These are phyloP conservation scores for Aphidius gifuensis DNA, from an alignment of 1,140 invertebrate genomes.

Conservation along the genomic window DNA sequence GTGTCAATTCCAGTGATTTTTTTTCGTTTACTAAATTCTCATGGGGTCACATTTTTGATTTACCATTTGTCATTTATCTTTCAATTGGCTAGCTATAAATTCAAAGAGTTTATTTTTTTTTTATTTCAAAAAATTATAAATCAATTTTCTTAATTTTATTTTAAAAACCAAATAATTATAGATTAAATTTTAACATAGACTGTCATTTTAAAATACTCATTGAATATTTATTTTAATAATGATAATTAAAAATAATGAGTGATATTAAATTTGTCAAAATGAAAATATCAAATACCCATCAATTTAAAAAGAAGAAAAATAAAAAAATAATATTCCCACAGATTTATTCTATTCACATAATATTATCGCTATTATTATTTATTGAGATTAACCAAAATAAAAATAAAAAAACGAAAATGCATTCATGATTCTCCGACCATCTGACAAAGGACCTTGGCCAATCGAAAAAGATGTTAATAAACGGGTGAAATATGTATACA, in stretches of 20 bases:
- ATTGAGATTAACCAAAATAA: too few relatives aligned
- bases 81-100: too few relatives aligned
- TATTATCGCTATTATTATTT: too few relatives aligned
- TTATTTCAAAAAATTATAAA: too few relatives aligned
- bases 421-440: neutral
- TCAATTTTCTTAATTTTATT: too few relatives aligned
- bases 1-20: conserved; percentile 24
- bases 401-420: neutral
- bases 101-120: too few relatives aligned
- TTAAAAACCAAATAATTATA: too few relatives aligned
- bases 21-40: conserved; percentile 2
- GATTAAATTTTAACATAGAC: too few relatives aligned
- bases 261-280: neutral
- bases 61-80: too few relatives aligned
- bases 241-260: neutral
- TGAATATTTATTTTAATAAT: neutral
- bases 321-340: conserved; percentile 1
- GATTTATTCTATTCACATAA: conserved; percentile 1
- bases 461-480: conserved; percentile 26
- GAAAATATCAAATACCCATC: too few relatives aligned
- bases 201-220: too few relatives aligned
- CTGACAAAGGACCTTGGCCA: conserved; percentile 7
- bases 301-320: neutral
- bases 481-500: conserved; percentile 21
- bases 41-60: too few relatives aligned